phyloP scores from a whole-genome alignment of 2,113 vertebrate genomes.

The Callorhinus ursinus region DNA sequence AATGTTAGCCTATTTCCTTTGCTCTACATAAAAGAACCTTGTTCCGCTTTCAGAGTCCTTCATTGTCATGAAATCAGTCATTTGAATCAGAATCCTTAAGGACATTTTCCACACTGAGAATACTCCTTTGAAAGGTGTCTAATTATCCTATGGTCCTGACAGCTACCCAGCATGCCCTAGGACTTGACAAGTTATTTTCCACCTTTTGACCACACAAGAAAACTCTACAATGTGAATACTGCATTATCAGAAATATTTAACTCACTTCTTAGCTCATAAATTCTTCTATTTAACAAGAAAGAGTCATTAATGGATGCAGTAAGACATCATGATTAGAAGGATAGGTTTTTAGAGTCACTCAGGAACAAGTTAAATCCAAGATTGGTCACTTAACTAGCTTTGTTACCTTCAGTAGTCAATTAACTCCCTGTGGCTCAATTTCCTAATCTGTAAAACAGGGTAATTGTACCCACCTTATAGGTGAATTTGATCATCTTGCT shows the following conservation, averaged over 20 bases:
- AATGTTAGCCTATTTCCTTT: conserved; percentile 67
- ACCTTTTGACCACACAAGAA: conserved; percentile 52
- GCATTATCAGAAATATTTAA: conserved; percentile 1
- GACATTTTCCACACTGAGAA: conserved; percentile 64
- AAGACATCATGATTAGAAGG: not conserved
- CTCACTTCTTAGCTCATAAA: not conserved
- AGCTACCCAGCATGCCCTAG: conserved; percentile 37
- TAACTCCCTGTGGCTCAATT: not conserved
- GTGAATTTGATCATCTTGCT: not conserved
- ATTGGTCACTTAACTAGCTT: not conserved
- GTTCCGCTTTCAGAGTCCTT: conserved; percentile 58
- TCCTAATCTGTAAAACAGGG: not conserved
- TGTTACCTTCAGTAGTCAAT: not conserved
- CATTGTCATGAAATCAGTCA: conserved; percentile 74
- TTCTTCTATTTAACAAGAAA: conserved; percentile 4
- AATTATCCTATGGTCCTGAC: conserved; percentile 60
- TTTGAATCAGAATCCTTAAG: conserved; percentile 74
- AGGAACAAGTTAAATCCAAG: not conserved
- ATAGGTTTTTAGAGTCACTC: not conserved
- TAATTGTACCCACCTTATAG: not conserved
- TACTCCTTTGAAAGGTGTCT: conserved; percentile 68
- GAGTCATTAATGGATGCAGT: not conserved
- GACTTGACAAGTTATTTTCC: conserved; percentile 48
- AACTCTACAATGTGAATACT: conserved; percentile 42
- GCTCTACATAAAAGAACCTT: conserved; percentile 70